These are phyloP conservation scores for Thrips palmi DNA, from an alignment of 1,140 invertebrate species.

Conservation along the genomic window DNA sequence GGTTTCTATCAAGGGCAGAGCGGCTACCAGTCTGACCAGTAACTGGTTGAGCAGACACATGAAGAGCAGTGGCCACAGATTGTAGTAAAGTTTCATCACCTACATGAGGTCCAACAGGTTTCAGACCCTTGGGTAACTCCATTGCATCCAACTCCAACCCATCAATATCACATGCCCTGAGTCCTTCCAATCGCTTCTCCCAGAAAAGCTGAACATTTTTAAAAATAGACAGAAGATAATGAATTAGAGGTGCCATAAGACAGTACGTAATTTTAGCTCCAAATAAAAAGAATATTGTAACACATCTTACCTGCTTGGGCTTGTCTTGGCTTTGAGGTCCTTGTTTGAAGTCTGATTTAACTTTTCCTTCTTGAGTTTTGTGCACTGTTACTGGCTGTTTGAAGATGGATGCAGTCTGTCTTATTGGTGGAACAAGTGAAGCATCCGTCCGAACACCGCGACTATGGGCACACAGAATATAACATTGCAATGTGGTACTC, in stretches of 20 bases:
- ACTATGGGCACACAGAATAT: too few relatives aligned
- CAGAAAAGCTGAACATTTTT: constrained; percentile 60
- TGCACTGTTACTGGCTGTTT: constrained; percentile 95
- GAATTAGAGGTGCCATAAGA: background rate
- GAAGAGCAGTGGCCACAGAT: constrained; percentile 71
- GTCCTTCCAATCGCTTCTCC: constrained; percentile 85
- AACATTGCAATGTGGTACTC: background rate
- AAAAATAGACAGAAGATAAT: background rate
- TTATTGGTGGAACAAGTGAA: constrained; percentile 80
- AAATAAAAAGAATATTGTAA: background rate
- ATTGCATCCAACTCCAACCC: constrained; percentile 64
- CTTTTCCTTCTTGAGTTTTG: constrained; percentile 73
- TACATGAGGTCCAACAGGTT: constrained; percentile 81
- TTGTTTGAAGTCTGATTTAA: constrained; percentile 78
- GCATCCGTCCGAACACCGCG: constrained; percentile 71
- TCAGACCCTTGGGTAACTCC: constrained; percentile 69
- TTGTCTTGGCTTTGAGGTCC: constrained; percentile 72
- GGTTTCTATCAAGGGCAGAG: constrained; percentile 76
- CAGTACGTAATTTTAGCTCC: constrained; percentile 1
- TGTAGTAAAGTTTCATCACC: constrained; percentile 80
- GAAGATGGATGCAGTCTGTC: constrained; percentile 96
- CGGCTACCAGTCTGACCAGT: constrained; percentile 78
- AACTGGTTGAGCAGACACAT: constrained; percentile 62
- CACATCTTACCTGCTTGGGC: constrained; percentile 71
- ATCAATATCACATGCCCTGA: constrained; percentile 69